phyloP scores from a whole-genome alignment of 2,888 invertebrate species.

The Molorchus minor region DNA sequence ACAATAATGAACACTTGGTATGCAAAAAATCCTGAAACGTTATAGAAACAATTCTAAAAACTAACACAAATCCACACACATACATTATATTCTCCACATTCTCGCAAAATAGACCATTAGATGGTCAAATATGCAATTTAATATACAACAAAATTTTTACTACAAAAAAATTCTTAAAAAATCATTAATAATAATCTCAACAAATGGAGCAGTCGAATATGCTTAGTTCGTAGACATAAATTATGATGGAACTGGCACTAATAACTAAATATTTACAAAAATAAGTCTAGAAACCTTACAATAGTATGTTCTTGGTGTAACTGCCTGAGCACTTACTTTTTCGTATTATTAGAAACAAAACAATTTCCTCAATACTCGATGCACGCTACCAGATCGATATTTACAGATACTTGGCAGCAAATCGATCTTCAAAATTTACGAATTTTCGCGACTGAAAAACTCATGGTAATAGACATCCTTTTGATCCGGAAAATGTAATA shows the following conservation, averaged over 20 bases:
- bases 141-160: constrained; percentile 48
- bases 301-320: constrained; percentile 43
- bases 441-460: too few species aligned
- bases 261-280: constrained; percentile 61
- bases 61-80: constrained; percentile 57
- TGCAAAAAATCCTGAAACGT: constrained; percentile 44
- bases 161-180: constrained; percentile 49
- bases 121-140: constrained; percentile 38
- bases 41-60: constrained; percentile 53
- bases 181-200: constrained; percentile 50
- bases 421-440: too few species aligned
- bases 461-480: too few species aligned
- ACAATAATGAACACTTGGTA: constrained; percentile 49
- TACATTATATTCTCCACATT: constrained; percentile 51
- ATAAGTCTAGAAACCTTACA: constrained; percentile 59
- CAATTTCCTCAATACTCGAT: constrained; percentile 17
- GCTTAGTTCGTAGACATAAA: constrained; percentile 49
- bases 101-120: constrained; percentile 43
- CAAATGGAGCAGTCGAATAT: constrained; percentile 48
- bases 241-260: constrained; percentile 58
- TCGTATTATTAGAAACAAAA: constrained; percentile 15
- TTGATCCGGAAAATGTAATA: too few species aligned
- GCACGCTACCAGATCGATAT: constrained; percentile 23
- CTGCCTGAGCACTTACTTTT: constrained; percentile 38
- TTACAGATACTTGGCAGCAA: too few species aligned